Evolutionary conservation across 2,888 invertebrate species (phyloP), one percentile per base, ranked within the genome.

Genomic region (Boloria euphrosyne): DNA sequence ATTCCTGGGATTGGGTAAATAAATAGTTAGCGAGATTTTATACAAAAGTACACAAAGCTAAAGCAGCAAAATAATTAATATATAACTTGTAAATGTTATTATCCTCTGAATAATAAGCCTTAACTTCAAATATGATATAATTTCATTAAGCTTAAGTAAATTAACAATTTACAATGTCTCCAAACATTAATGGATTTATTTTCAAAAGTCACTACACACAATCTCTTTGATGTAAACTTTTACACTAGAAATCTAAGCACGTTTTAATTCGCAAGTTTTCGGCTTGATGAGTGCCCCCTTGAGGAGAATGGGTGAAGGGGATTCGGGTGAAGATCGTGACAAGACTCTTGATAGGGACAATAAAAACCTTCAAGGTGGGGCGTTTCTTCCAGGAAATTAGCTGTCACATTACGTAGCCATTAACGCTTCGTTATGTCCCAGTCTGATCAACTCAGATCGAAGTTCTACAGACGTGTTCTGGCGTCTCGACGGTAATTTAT

Each of bases 221-320:
- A 74, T 73, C 70, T 73, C 71, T 66, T 70, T 65, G 75, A 73
- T 74, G 74, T 62, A 66, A 73, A 76, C 70, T 75, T 74, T 67
- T 69, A 73, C 70, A 69, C 76, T 74, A 75, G 79, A 76, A 87
- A 86, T 83, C 86, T 80, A 82, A 83, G 84, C 87, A 88, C 88
- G 88, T 88, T 86, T 89, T 88, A 89, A 88, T 89, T 88, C 85
- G 79, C 82, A 88, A 88, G 85, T 88, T 87, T 86, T 84, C 81
- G 81, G 80, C 83, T 80, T 85, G 86, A 88, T 87, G 85, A 87
- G 79, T 85, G 84, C 84, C 82, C 80, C 80, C 77, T 58, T 44
- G 68, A 57, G 64, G 67, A 53, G 65, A 38, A 68, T 67, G 75
- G 59, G 59, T 18, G 59, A 38, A 59, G 59, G 73, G 72, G 74